Evolutionary conservation across 2,888 invertebrate species (phyloP).

Genomic region (Brachyopa scutellaris): DNA sequence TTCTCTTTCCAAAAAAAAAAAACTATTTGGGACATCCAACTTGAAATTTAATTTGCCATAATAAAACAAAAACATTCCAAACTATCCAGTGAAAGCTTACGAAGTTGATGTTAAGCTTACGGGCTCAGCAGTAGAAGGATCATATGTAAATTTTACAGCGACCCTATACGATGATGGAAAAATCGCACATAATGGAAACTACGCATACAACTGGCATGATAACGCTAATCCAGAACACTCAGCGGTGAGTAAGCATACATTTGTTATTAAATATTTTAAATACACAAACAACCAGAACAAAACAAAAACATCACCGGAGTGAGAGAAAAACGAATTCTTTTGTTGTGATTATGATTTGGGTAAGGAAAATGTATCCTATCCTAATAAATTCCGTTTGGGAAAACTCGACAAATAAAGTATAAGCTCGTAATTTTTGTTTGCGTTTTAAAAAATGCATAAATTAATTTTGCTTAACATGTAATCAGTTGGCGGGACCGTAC

Average conservation of each 20-base stretch:
- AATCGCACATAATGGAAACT: constrained; percentile 81
- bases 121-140: constrained; percentile 88
- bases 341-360: too few species aligned
- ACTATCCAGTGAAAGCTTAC: constrained; percentile 76
- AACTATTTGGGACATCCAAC: neutral
- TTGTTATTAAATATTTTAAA: constrained; percentile 13
- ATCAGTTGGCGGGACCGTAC: too few species aligned
- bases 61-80: constrained; percentile 2
- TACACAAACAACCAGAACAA: constrained; percentile 7
- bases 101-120: constrained; percentile 84
- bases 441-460: constrained; percentile 38
- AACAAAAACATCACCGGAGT: constrained; percentile 25
- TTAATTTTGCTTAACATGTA: neutral
- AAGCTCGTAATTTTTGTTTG: neutral
- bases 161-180: constrained; percentile 76
- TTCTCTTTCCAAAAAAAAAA: constrained; percentile 46
- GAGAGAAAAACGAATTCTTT: too few species aligned
- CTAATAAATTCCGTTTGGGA: too few species aligned
- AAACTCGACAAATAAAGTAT: too few species aligned
- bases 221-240: constrained; percentile 79
- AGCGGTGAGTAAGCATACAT: constrained; percentile 73
- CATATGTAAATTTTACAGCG: constrained; percentile 86
- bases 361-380: too few species aligned
- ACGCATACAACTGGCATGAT: constrained; percentile 85
- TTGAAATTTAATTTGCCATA: neutral